Conservation (phyloP, 2,113 vertebrate species). For the Nansenia antarctica region DNA sequence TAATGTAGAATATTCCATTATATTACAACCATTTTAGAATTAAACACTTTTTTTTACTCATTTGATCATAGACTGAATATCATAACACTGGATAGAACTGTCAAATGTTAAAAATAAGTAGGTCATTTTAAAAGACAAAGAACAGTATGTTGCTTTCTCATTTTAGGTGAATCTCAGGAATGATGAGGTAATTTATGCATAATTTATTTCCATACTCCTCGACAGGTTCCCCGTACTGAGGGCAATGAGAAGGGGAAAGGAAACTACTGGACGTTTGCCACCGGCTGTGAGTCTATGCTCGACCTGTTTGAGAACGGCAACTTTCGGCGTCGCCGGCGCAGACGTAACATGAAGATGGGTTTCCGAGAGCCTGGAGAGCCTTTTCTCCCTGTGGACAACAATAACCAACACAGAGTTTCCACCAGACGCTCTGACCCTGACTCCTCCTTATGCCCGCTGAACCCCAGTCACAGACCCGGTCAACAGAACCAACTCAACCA, state of each 20-base stretch:
- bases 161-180: neutral
- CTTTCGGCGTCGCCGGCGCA: slow-evolving; percentile 85
- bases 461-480: slow-evolving; percentile 46
- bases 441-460: slow-evolving; percentile 72
- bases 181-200: neutral
- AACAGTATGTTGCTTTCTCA: slow-evolving; percentile 27
- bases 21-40: neutral
- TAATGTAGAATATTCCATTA: too few species aligned
- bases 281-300: slow-evolving; percentile 94
- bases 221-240: slow-evolving; percentile 92
- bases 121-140: neutral
- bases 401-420: slow-evolving; percentile 25
- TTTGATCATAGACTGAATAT: neutral
- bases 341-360: slow-evolving; percentile 83
- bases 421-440: slow-evolving; percentile 60
- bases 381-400: slow-evolving; percentile 58
- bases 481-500: slow-evolving; percentile 61
- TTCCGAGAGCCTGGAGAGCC: slow-evolving; percentile 71
- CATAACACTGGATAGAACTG: too few species aligned
- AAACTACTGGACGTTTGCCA: slow-evolving; percentile 96
- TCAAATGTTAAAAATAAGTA: neutral
- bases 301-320: slow-evolving; percentile 98
- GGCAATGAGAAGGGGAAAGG: slow-evolving; percentile 96
- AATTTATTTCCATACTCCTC: neutral
- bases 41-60: neutral